Percentiles rank a stretch among this genome's conserved stretches.
These are phyloP conservation scores for Zygothrica quintamaculata DNA, from an alignment of 2,888 invertebrate species.

Conservation along the genomic window DNA sequence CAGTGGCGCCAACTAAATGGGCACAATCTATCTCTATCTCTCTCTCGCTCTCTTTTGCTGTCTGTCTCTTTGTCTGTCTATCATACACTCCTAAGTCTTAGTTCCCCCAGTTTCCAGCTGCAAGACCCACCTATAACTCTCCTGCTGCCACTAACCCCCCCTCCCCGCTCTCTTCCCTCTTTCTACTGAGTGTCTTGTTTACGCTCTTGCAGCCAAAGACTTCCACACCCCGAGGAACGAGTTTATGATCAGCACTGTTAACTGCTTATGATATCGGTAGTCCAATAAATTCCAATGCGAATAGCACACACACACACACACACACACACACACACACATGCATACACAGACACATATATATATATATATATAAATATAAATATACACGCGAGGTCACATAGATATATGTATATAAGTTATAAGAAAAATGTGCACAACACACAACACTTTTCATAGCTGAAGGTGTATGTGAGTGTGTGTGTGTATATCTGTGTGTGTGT, in stretches of 20 bases:
- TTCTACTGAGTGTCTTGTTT: too few relatives aligned
- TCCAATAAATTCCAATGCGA: constrained; percentile 57
- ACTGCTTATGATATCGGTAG: constrained; percentile 48
- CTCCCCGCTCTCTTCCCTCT: too few relatives aligned
- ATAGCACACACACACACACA: constrained; percentile 37
- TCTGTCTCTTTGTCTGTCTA: not conserved
- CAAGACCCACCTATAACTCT: not conserved
- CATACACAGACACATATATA: not conserved
- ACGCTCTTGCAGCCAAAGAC: constrained; percentile 14
- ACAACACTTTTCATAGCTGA: constrained; percentile 22
- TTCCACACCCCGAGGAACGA: constrained; percentile 41
- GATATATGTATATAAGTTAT: constrained; percentile 22
- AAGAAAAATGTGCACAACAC: constrained; percentile 35
- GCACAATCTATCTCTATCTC: constrained; percentile 46
- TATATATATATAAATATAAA: too few relatives aligned
- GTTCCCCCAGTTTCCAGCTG: not conserved
- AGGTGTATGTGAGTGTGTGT: not conserved
- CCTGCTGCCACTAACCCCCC: constrained; percentile 1
- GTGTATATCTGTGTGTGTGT: not conserved
- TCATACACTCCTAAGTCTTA: not conserved
- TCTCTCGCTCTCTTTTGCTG: not conserved
- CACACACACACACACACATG: constrained; percentile 29
- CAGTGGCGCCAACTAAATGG: constrained; percentile 72
- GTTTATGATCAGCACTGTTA: constrained; percentile 35
- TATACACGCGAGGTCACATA: not conserved